Evolutionary conservation across 1,140 invertebrate genomes (phyloP), one percentile per base, ranked within the genome.

Genomic region (Drosophila watanabei): DNA sequence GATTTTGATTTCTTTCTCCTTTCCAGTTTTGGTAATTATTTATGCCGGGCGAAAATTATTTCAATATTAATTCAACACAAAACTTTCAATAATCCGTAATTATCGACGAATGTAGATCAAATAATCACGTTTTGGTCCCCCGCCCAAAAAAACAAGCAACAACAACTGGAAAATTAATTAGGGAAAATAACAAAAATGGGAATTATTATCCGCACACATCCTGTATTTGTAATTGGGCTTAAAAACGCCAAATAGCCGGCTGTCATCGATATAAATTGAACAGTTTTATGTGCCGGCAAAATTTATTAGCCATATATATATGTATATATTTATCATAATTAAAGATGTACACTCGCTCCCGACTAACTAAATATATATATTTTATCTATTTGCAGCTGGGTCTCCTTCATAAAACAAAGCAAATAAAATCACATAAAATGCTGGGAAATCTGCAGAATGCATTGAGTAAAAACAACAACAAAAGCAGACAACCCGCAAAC

Each of bases 51-150:
- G 65, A 70, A 75, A 89, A 90, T 88, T 88, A 89, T 90, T 89
- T 90, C 86, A 75, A 90, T 88, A 88, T 88, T 79, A 88, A 88
- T 90, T 81, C 85, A 79, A 82, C 54, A 89, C 87, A 90, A 81
- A 90, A 89, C 77, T 86, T 89, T 89, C 85, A 90, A 89, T 89
- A 89, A 90, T 81, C 86, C 82, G 79, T 79, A 89, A 89, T 89
- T 89, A 89, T 90, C 85, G 75, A 79, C 82, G 66, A 81, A 81
- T 72, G 82, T 86, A 90, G 82, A 89, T 86, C 86, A 89, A 89
- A 89, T 89, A 89, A 89, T 89, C 85, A 81, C 86, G 78, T 79
- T 88, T 85, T 71, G 69, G 69, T 60, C n/a, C 56, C 56, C 43
- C 39, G 43, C 52, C 70, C 24, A 24, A 37, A 56, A 61, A 61